Evolutionary conservation across 1,140 invertebrate species (phyloP), one percentile per base, ranked within the genome.

Genomic region (Procambarus clarkii): DNA sequence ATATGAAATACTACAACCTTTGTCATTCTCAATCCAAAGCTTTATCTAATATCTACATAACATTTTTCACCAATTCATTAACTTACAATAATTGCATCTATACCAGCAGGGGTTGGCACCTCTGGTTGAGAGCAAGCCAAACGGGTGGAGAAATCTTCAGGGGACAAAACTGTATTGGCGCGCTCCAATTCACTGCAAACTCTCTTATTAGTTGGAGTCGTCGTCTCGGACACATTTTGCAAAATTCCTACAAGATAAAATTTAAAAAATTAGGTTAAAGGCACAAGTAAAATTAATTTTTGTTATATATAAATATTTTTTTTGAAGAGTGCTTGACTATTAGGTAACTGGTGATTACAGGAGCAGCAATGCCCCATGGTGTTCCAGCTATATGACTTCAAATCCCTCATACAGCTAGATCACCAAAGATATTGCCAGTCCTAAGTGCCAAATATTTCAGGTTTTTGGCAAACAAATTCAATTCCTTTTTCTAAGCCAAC

Each of bases 351-450:
- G 8, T 34, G 88, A 54, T 58, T 84, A 11, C 3, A n/a, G 18
- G 76, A 86, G 24, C 44, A 80, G 54, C 87, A 85, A 76, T 92
- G 88, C 79, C 91, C 97, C 98, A 98, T 97, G 97, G 97, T 98
- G 98, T 97, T 97, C 96, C 97, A 97, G 97, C 97, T 97, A 97
- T 97, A 97, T 97, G 97, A 97, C 46, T n/a, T 78, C 69, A 7
- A 71, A 60, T 46, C 87, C 64, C 87, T 93, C 93, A 93, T 93
- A 93, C 90, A 93, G 93, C 93, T 92, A 93, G 88, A 92, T 93
- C 86, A 93, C 93, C 92, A 93, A 93, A 93, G 92, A 93, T 45
- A 92, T 71, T 76, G 89, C 54, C 78, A 82, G 76, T 64, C 50
- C 83, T 9, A 74, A 74, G 69, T 74, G 5, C 24, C 34, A 34